phyloP scores from a whole-genome alignment of 2,797 vertebrate species.

The Alcedo quadribrachys region DNA sequence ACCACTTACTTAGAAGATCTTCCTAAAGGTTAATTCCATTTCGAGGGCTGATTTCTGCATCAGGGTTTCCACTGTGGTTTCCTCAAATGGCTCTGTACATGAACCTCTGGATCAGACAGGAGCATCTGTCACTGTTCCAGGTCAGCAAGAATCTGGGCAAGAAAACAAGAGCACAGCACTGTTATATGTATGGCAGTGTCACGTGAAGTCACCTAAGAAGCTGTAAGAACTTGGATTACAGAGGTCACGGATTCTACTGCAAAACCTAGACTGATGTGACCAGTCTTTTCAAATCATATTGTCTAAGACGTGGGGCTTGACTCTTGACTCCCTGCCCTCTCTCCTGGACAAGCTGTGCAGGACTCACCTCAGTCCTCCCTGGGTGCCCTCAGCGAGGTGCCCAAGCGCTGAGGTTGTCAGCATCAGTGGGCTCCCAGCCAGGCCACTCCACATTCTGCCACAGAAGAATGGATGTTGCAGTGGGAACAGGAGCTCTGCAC shows the following conservation, averaged over 20 bases:
- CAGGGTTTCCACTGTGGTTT: not conserved
- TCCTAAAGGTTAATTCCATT: conserved; percentile 1
- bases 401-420: not conserved
- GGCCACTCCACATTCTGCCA: not conserved
- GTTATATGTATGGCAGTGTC: not conserved
- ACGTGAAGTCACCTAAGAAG: not conserved
- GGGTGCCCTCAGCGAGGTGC: not conserved
- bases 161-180: not conserved
- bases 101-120: not conserved
- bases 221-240: not conserved
- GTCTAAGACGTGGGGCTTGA: not conserved
- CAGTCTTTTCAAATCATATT: rapidly evolving
- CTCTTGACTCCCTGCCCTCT: not conserved
- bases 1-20: not conserved
- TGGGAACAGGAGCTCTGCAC: not conserved
- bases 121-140: not conserved
- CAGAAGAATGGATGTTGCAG: not conserved
- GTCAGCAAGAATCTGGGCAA: not conserved
- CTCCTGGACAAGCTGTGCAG: not conserved
- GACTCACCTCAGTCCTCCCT: not conserved
- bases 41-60: not conserved
- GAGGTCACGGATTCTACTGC: not conserved
- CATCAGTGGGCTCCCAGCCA: not conserved
- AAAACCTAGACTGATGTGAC: not conserved
- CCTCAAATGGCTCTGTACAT: not conserved